Evolutionary conservation across 1,140 invertebrate genomes (phyloP), one percentile per base, ranked within the genome.

Genomic region (Brachionus calyciflorus): DNA sequence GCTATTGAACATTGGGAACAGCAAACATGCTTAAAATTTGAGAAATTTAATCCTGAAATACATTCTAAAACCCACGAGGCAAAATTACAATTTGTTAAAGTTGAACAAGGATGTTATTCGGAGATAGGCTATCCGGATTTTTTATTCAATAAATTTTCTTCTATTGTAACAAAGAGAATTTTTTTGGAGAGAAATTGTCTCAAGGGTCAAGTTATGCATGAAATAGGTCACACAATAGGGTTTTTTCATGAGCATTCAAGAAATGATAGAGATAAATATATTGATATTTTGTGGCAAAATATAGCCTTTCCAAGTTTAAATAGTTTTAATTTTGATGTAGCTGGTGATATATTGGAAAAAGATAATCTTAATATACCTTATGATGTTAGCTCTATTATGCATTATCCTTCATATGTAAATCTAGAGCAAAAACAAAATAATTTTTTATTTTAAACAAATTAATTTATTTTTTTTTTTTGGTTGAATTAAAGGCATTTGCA

Each of bases 211-310:
- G 17, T 77, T 4, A 65, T 80, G 4, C 83, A 84, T 78, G 83
- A 84, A 77, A 82, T 84, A 7, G 83, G 83, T 10, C 83, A 84
- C 77, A 80, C 82, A n/a, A 78, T 84, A 12, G 83, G 83, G 7
- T 83, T 84, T 78, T 83, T 79, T 80, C 83, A 84, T 65, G 84
- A 84, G 37, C 84, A 85, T 79, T 81, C 81, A 44, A 68, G 83
- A 49, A 80, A 81, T 21, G 83, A 84, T 70, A 75, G 83, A 14
- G 83, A 84, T 65, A 78, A 80, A 41, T 78, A 80, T 76, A 79
- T 85, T 46, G 80, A 77, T 17, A 84, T 84, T 21, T 81, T 83
- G 48, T 84, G 81, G 81, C 79, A 80, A 51, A 83, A 83, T 70
- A 82, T 84, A 28, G 69, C 79, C 4, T 28, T 26, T 40, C 40